Conservation (phyloP, 1,140 invertebrate genomes). For the Conus betulinus region DNA sequence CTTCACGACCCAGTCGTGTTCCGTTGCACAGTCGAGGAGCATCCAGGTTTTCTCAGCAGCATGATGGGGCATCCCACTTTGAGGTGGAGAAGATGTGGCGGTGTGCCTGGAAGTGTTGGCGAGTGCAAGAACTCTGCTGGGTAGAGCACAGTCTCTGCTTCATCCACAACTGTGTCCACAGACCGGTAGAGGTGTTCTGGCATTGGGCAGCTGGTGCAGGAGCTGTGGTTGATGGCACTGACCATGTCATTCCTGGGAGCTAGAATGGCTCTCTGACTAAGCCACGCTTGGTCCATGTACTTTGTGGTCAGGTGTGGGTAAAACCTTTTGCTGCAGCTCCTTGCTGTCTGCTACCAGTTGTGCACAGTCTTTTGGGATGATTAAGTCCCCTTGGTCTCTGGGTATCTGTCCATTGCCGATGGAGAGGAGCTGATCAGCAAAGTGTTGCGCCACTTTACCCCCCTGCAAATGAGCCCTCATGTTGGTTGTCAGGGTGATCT, state of each 20-base stretch:
- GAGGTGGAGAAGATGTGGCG: conserved; percentile 71
- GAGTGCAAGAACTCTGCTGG: conserved; percentile 72
- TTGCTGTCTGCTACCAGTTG: background rate
- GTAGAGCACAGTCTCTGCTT: conserved; percentile 49
- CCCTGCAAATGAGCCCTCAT: background rate
- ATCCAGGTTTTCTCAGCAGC: conserved; percentile 73
- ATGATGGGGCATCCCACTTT: conserved; percentile 72
- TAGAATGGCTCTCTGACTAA: conserved; percentile 4
- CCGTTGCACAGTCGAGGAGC: conserved; percentile 70
- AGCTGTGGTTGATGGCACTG: background rate
- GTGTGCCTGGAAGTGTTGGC: conserved; percentile 66
- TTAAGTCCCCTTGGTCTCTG: background rate
- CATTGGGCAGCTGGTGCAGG: too few relatives aligned
- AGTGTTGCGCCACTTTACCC: background rate
- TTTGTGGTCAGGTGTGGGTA: background rate
- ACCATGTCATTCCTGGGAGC: background rate
- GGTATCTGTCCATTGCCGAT: background rate
- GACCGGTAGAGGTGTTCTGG: background rate
- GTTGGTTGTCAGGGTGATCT: conserved; percentile 19
- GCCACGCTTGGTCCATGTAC: background rate
- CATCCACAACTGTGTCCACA: conserved; percentile 52
- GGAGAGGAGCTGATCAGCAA: background rate
- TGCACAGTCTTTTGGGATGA: background rate
- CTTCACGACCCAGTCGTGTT: conserved; percentile 66
- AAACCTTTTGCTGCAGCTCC: background rate